Base-by-base conservation (phyloP, 2,888 invertebrate genomes). In the Acrobasis suavella region DNA sequence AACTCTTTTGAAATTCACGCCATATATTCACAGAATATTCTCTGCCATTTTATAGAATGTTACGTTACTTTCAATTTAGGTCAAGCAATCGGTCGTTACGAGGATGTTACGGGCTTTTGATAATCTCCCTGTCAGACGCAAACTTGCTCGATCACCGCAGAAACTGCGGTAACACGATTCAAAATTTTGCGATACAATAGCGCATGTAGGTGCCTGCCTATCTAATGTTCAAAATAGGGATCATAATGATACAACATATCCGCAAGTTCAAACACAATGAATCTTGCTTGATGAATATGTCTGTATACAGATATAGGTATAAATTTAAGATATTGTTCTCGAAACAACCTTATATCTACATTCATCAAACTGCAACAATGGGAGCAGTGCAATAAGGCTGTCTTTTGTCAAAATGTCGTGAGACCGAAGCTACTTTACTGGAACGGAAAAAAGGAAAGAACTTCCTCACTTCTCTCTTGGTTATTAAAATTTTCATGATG, bases 121-220 rank as follows among this genome's bases (percentile, higher is more conserved):
- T 87, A 87, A 87, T 85, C 85, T 82, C 74, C 78, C 84, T 86
- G 87, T 86, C 87, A 84, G 76, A 80, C 78, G 77, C 83, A 83
- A 82, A 78, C 81, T 69, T 68, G 75, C 72, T 77, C 76, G 78
- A 80, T 80, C 77, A 76, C 71, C 65, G 70, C 68, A 76, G 76
- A 70, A 75, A 74, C 74, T 71, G 69, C 71, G 70, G 74, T 71
- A 75, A 74, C 69, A 71, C 72, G 70, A 68, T 69, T 66, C 69
- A 69, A 70, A 68, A 69, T 67, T 66, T 62, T 56, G 55, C 60
- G 63, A 51, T 60, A 69, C 66, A 63, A 69, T 63, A 56, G 56
- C 16, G 42, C 17, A 56, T 42, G 17, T 56, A 22, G 22, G 22
- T 22, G 3, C 2, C 2, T 22, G 3, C 22, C 22, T 22, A 55